Evolutionary conservation across 2,888 invertebrate genomes (phyloP).

Genomic region (Luffia ferchaultella): DNA sequence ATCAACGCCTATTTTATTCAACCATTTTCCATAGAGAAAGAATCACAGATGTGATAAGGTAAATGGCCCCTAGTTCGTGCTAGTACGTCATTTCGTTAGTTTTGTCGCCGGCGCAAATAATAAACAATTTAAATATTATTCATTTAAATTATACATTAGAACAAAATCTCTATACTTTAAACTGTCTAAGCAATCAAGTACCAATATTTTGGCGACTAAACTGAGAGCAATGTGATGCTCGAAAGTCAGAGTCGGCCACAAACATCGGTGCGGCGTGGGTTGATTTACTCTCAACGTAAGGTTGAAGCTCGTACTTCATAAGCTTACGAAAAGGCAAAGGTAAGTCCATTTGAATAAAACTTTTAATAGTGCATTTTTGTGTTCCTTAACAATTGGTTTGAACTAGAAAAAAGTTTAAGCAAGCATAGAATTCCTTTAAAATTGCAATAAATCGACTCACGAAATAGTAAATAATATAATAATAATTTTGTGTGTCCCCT

Average conservation of each 20-base stretch:
- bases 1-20: no score
- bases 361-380: conserved; percentile 2
- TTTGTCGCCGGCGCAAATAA: background rate
- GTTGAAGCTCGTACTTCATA: background rate
- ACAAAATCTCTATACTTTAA: background rate
- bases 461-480: background rate
- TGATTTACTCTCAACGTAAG: background rate
- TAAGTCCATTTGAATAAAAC: conserved; percentile 2
- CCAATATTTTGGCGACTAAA: conserved; percentile 2
- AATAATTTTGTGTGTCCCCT: background rate
- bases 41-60: no score
- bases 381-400: conserved; percentile 2
- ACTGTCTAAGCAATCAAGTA: background rate
- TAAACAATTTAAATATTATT: conserved; percentile 3
- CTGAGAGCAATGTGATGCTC: background rate
- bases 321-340: conserved; percentile 3
- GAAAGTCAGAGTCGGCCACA: background rate
- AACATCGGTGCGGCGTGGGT: background rate
- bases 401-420: background rate
- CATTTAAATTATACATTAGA: background rate
- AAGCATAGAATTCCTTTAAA: conserved; percentile 1
- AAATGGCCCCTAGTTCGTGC: background rate
- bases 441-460: conserved; percentile 1
- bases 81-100: conserved; percentile 1
- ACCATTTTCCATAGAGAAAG: no score